Base-by-base conservation (phyloP, 1,140 invertebrate species). In the Yoshiicerus persimilis region DNA sequence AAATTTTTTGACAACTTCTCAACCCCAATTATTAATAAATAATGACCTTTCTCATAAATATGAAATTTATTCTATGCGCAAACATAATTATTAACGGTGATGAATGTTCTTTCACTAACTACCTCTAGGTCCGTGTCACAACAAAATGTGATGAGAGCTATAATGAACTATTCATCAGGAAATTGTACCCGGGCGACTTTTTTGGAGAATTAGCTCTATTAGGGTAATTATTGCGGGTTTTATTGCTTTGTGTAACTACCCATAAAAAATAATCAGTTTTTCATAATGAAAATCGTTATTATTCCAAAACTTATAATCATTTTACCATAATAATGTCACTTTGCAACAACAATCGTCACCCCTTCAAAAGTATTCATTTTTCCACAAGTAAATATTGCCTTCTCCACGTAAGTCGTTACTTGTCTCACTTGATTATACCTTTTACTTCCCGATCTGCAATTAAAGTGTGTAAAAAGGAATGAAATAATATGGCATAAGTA, bases 121-220 rank as follows among this genome's bases (percentile, higher is more conserved):
- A 20, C 16, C 20, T 38, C 13, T 10, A 80, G 75, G 75, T 99
- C 91, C 93, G 38, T 36, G 98, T 99, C 5, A 99, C 98, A 11
- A 98, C 97, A 92, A 97, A 97, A 91, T 91, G 91, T 75, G 95
- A 95, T 91, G 95, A 95, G 10, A 96, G 96, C 10, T 93, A 94
- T 62, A 97, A 98, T 90, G 97, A 88, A 13, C 96, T 97, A 91
- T 97, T 97, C 92, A 97, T 99, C 85, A 94, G 98, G 77, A 96
- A 95, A 88, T 94, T 99, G 27, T 94, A 95, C 84, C 97, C 97
- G 92, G 98, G 98, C 38, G 98, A 99, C 92, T 99, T 98, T 94
- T 99, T 99, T 92, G 98, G 98, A 5, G 98, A 99, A 93, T 97
- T 98, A 92, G 98, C 98, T 36, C 93, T 99, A 47, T 97, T 98